Conservation (phyloP, 2,797 vertebrate genomes). For the Phrynocephalus forsythii region DNA sequence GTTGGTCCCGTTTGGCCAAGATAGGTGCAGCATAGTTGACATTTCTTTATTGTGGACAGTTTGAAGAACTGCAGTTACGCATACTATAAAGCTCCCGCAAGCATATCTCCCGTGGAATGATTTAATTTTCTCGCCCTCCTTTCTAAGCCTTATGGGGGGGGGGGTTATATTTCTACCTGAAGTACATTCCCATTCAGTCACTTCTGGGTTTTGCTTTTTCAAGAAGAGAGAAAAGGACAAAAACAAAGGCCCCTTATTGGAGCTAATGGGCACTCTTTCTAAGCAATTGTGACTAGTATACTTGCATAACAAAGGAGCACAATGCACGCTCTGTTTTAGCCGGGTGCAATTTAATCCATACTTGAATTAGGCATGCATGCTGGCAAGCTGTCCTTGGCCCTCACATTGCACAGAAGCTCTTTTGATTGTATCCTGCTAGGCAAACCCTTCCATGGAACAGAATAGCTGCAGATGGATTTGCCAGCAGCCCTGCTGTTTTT, state of each 20-base stretch:
- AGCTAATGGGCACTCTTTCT: conserved; percentile 10
- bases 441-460: background rate
- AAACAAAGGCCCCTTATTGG: conserved; percentile 44
- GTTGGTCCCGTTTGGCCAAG: conserved; percentile 10
- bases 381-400: conserved; percentile 58
- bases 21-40: conserved; percentile 8
- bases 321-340: conserved; percentile 60
- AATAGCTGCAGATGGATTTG: conserved; percentile 56
- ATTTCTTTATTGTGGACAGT: conserved; percentile 64
- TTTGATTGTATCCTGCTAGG: conserved; percentile 37
- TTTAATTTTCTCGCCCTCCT: conserved; percentile 60
- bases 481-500: conserved; percentile 55
- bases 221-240: background rate
- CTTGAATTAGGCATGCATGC: conserved; percentile 46
- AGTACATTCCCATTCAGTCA: conserved; percentile 67
- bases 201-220: conserved; percentile 50
- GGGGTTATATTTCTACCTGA: conserved; percentile 72
- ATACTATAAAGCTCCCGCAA: conserved; percentile 67
- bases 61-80: conserved; percentile 37
- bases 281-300: conserved; percentile 16
- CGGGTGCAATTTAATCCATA: conserved; percentile 62
- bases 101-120: conserved; percentile 48
- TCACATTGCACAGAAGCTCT: conserved; percentile 42
- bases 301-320: conserved; percentile 52
- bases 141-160: conserved; percentile 28